phyloP scores from a whole-genome alignment of 2,888 invertebrate genomes.

The Pollenia angustigena region DNA sequence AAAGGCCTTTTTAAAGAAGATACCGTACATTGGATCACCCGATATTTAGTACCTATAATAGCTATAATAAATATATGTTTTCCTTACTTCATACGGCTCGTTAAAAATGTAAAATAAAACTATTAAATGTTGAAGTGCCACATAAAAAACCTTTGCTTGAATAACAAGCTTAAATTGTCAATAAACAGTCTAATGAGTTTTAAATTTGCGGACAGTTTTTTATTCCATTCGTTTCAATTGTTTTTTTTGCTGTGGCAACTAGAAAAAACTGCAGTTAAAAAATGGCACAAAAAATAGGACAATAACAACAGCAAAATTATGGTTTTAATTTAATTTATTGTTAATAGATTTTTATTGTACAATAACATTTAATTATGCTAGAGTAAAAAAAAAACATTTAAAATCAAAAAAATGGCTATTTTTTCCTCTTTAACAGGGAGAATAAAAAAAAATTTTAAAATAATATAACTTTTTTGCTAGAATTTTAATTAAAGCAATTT shows the following conservation, averaged over 20 bases:
- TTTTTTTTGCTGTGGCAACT: not conserved
- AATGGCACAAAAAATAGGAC: not conserved
- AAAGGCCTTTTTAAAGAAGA: no score
- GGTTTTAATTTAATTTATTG: conserved; percentile 48
- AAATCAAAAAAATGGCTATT: conserved; percentile 7
- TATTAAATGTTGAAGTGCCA: not conserved
- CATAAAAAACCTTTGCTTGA: not conserved
- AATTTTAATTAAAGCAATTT: conserved; percentile 1
- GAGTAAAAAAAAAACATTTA: not conserved
- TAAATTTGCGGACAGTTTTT: conserved; percentile 15
- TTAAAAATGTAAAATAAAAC: conserved; percentile 22
- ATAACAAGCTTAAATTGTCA: conserved; percentile 30
- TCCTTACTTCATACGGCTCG: not conserved
- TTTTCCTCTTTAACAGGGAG: not conserved
- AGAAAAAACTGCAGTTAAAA: not conserved
- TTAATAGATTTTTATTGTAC: conserved; percentile 59
- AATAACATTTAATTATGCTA: conserved; percentile 59
- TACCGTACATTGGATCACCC: no score
- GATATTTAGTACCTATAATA: not conserved
- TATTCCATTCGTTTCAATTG: not conserved
- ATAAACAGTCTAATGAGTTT: conserved; percentile 46
- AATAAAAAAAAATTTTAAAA: not conserved
- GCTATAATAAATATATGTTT: not conserved
- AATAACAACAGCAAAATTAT: not conserved
- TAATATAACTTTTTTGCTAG: not conserved